These are phyloP conservation scores for Epizoanthus illoricatus DNA, from an alignment of 92 coral and sea anemone species.

Conservation along the genomic window DNA sequence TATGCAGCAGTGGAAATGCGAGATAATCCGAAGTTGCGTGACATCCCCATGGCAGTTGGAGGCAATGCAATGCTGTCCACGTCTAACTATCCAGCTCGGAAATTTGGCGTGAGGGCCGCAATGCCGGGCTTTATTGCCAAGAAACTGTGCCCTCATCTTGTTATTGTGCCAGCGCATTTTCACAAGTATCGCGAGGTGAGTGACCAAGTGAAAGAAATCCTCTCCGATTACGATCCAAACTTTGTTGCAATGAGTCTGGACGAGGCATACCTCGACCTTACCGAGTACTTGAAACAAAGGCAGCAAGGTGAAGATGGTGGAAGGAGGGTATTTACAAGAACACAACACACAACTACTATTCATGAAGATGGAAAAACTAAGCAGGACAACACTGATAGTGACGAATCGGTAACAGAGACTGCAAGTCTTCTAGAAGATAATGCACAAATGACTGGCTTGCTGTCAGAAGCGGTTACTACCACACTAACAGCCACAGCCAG, in stretches of 20 bases:
- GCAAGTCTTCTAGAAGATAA: not conserved
- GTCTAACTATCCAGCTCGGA: conserved; percentile 91
- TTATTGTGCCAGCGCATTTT: conserved; percentile 77
- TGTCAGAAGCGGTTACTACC: not conserved
- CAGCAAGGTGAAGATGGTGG: conserved; percentile 31
- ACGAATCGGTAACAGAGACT: not conserved
- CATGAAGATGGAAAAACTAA: not conserved
- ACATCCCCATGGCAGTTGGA: conserved; percentile 98
- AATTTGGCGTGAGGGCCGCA: conserved; percentile 95
- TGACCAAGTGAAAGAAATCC: conserved; percentile 68
- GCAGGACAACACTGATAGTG: not conserved
- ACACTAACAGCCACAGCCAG: not conserved
- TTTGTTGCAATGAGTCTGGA: conserved; percentile 89
- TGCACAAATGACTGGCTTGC: not conserved
- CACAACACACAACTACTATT: not conserved
- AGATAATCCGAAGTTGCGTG: conserved; percentile 78
- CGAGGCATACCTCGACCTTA: conserved; percentile 93
- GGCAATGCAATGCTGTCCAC: conserved; percentile 88
- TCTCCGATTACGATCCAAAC: conserved; percentile 82
- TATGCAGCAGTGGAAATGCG: conserved; percentile 98
- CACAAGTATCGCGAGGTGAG: conserved; percentile 84
- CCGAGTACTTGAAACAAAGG: conserved; percentile 73
- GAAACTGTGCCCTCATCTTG: conserved; percentile 90
- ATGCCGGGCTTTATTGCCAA: conserved; percentile 99
- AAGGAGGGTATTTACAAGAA: not conserved